These are phyloP conservation scores for Drosophila ambigua DNA, from an alignment of 1,140 invertebrate genomes.

Conservation along the genomic window DNA sequence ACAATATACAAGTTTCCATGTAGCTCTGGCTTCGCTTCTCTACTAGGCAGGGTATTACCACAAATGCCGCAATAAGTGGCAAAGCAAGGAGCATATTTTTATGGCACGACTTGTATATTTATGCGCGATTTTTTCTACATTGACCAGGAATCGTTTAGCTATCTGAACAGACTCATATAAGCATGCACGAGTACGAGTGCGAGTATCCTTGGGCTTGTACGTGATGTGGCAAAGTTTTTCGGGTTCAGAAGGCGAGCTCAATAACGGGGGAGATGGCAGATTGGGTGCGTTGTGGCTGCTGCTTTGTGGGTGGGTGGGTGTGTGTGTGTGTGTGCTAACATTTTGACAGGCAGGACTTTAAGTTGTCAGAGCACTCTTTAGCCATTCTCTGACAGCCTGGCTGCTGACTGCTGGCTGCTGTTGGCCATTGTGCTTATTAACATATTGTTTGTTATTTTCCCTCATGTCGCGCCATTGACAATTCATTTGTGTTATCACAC, in stretches of 20 bases:
- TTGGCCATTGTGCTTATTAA: constrained; percentile 66
- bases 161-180: constrained; percentile 26
- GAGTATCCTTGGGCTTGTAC: constrained; percentile 38
- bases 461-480: constrained; percentile 67
- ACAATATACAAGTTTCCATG: too few relatives aligned
- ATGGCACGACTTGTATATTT: constrained; percentile 57
- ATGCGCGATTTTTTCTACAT: constrained; percentile 73
- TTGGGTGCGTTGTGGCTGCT: too few relatives aligned
- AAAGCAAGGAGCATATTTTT: constrained; percentile 57
- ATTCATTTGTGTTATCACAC: constrained; percentile 72
- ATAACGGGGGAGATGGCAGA: neutral
- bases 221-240: constrained; percentile 64
- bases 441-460: constrained; percentile 65
- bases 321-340: constrained; percentile 48
- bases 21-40: too few relatives aligned
- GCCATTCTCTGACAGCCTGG: constrained; percentile 30
- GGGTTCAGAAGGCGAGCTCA: constrained; percentile 46
- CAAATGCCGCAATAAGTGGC: constrained; percentile 25
- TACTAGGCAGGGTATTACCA: neutral
- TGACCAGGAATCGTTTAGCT: constrained; percentile 66
- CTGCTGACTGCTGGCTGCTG: constrained; percentile 16
- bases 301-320: constrained; percentile 6
- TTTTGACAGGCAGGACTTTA: constrained; percentile 77
- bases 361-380: constrained; percentile 77
- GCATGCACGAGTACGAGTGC: constrained; percentile 26